These are phyloP conservation scores for Anolis sagrei DNA, from an alignment of 2,113 vertebrate species.

Conservation along the genomic window DNA sequence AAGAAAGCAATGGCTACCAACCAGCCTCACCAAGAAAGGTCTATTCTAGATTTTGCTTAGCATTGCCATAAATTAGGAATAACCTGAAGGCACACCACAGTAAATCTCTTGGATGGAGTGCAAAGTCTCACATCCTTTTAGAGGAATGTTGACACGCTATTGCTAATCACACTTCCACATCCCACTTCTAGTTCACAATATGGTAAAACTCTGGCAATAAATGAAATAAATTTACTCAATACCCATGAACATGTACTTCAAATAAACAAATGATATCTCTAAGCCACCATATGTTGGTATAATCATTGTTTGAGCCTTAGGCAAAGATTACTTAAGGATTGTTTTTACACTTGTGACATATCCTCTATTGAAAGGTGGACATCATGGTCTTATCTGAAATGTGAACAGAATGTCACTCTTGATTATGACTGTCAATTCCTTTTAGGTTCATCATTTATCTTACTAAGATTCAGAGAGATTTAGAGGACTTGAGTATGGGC, in stretches of 20 bases:
- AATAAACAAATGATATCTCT: not conserved
- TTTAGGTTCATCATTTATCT: not conserved
- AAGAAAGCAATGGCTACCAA: no score
- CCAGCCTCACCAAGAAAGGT: no score
- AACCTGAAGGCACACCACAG: no score
- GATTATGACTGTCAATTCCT: not conserved
- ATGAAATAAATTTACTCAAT: not conserved
- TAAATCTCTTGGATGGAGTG: no score
- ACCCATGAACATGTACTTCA: not conserved
- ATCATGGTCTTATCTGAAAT: not conserved
- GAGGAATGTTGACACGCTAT: no score
- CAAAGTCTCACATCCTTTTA: no score
- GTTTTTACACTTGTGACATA: not conserved
- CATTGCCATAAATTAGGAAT: no score
- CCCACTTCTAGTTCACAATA: not conserved
- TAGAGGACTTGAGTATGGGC: not conserved
- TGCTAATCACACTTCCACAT: not conserved
- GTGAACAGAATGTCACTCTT: not conserved
- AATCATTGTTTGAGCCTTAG: not conserved
- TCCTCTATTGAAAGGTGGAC: not conserved
- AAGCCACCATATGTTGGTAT: not conserved
- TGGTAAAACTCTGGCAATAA: not conserved
- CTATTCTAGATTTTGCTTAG: no score
- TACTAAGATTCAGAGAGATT: not conserved
- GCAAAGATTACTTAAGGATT: not conserved